Evolutionary conservation across 2,113 vertebrate species (phyloP).

Genomic region (Coturnix japonica): DNA sequence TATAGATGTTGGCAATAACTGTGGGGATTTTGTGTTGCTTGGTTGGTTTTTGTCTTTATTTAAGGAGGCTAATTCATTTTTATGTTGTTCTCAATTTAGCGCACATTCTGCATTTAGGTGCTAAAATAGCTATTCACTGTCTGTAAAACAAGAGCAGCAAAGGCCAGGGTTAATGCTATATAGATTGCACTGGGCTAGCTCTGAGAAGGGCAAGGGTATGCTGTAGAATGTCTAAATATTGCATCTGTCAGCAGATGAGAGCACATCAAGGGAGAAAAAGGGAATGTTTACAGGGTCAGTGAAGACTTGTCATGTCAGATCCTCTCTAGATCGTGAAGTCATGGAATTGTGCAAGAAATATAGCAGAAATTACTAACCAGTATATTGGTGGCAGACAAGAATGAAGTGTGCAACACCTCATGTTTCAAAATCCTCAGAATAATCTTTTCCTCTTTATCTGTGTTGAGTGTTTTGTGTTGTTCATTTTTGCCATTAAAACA

Average conservation of each 20-base stretch:
- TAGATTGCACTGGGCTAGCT: not conserved
- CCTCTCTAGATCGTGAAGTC: not conserved
- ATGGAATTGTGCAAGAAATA: not conserved
- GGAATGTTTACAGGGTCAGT: not conserved
- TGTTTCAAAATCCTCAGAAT: not conserved
- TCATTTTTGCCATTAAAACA: not conserved
- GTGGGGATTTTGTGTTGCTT: not conserved
- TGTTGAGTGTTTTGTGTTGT: too few relatives aligned
- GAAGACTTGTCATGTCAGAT: not conserved
- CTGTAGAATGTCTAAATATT: not conserved
- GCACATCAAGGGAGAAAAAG: fast-evolving
- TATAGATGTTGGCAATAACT: not conserved
- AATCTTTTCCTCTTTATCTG: not conserved
- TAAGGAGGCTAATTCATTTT: not conserved
- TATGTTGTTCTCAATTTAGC: not conserved
- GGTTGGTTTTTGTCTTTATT: not conserved
- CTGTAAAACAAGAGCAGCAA: not conserved
- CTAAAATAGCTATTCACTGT: fast-evolving
- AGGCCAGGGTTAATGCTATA: not conserved
- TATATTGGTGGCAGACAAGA: not conserved
- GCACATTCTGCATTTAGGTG: not conserved
- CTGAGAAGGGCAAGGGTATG: not conserved
- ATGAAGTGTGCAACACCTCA: fast-evolving
- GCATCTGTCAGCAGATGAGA: not conserved
- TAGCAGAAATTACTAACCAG: not conserved